Conservation (phyloP, 2,888 invertebrate genomes). For the Palloptera scutellata region DNA sequence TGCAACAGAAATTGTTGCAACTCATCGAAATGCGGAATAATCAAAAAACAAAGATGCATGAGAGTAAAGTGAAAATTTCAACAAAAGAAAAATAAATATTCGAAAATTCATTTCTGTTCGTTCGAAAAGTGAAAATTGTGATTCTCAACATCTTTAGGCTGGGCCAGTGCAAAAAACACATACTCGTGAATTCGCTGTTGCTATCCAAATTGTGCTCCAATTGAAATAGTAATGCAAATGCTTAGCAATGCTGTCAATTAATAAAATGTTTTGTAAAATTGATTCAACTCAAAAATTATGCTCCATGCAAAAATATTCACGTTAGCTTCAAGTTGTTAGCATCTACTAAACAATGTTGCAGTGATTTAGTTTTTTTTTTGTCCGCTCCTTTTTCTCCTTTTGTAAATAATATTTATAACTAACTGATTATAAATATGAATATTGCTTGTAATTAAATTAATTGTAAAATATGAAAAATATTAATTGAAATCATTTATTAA, state of each 20-base stretch:
- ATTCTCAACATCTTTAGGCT: background rate
- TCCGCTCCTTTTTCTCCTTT: too few species aligned
- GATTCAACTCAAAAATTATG: too few species aligned
- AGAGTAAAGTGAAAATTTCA: constrained; percentile 26
- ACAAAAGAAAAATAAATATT: constrained; percentile 16
- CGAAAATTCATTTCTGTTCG: too few species aligned
- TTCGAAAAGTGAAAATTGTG: constrained; percentile 7
- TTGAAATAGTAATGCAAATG: background rate
- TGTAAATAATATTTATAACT: too few species aligned
- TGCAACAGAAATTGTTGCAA: constrained; percentile 62
- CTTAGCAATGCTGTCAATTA: constrained; percentile 10
- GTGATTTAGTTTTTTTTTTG: too few species aligned
- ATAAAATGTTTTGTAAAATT: background rate
- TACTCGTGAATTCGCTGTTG: background rate
- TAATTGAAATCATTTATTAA: too few species aligned
- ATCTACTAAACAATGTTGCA: too few species aligned
- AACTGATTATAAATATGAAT: too few species aligned
- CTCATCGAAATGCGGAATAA: constrained; percentile 56
- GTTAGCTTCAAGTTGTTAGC: too few species aligned
- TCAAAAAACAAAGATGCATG: constrained; percentile 16
- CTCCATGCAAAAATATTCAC: too few species aligned
- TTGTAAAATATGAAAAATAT: too few species aligned
- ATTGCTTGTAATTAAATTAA: too few species aligned
- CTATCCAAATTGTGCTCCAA: background rate
- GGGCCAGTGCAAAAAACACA: constrained; percentile 12